Evolutionary conservation across 2,113 vertebrate genomes (phyloP), one percentile per base, ranked within the genome.

Genomic region (Eptesicus fuscus): DNA sequence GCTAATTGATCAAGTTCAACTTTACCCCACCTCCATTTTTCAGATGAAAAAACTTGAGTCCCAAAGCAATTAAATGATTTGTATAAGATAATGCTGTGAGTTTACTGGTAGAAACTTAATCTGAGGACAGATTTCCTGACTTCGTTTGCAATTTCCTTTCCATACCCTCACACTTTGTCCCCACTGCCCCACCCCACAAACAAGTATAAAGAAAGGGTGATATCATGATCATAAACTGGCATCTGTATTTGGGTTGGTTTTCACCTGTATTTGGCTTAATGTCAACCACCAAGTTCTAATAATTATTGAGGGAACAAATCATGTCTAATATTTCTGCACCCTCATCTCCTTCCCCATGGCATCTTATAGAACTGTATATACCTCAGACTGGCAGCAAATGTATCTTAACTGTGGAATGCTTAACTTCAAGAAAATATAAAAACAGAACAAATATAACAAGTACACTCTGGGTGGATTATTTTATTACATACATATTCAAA

Each of bases 401-500:
- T 37, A 67, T 80, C 61, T 94, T 95, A 92, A 80, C 77, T 88
- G 14, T 84, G 30, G 37, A 95, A 28, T 88, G 49, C 35, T 88
- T 94, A 25, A 65, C 28, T 94, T 94, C 44, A 96, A 93, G 23
- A 80, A 92, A 94, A 85, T 69, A 90, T 76, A 59, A 78, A 94
- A 93, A 92, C 40, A 96, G 23, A 96, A 95, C 22, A 32, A 63
- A 63, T 63, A 63, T 63, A 63, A 65, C 5, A 18, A 92, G 32
- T 44, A 94, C 9, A 71, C 4, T 51, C 30, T 61, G 53, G 11
- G 13, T 94, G 16, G 9, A 95, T 85, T 88, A 90, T 88, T 78
- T 61, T 85, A 77, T 80, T 87, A 71, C 25, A 83, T 63, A 73
- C 59, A 86, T 91, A 94, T 94, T 96, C 74, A 96, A 69, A 96